These are phyloP conservation scores for Dolichoris vasculosae DNA, from an alignment of 1,140 invertebrate species.

Conservation along the genomic window DNA sequence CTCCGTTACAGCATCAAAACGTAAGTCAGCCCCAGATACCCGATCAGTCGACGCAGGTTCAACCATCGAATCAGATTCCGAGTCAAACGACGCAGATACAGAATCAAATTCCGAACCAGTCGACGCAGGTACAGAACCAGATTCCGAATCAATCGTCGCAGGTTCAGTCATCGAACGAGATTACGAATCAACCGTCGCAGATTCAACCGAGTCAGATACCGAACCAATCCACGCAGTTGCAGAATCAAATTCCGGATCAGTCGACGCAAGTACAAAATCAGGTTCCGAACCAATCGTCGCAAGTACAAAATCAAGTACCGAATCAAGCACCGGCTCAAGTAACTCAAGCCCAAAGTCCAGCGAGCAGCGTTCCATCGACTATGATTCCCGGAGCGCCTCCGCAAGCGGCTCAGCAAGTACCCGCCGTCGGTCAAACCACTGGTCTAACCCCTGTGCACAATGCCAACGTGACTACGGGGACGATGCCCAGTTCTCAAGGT, in stretches of 20 bases:
- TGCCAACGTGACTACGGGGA: constrained; percentile 55
- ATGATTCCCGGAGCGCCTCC: neutral
- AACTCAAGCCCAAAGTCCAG: constrained; percentile 45
- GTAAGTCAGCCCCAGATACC: constrained; percentile 59
- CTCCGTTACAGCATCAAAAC: constrained; percentile 54
- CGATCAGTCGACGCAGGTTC: constrained; percentile 62
- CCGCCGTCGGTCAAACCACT: constrained; percentile 60
- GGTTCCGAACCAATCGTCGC: constrained; percentile 37
- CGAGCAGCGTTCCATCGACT: constrained; percentile 24
- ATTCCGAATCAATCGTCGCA: constrained; percentile 25
- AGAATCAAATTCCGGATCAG: constrained; percentile 42
- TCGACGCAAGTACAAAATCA: constrained; percentile 30
- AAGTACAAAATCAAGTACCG: constrained; percentile 44
- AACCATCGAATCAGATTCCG: constrained; percentile 25
- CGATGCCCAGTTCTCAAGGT: constrained; percentile 59
- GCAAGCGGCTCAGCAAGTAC: constrained; percentile 55
- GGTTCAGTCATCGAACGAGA: constrained; percentile 4
- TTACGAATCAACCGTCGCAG: neutral
- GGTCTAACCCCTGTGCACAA: constrained; percentile 43
- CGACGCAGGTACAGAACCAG: constrained; percentile 38
- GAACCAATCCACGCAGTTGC: constrained; percentile 31
- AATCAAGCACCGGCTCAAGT: constrained; percentile 46
- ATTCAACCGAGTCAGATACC: constrained; percentile 34
- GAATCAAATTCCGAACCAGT: constrained; percentile 41
- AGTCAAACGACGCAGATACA: constrained; percentile 45